phyloP scores from a whole-genome alignment of 2,113 vertebrate genomes.

The Neogobius melanostomus region DNA sequence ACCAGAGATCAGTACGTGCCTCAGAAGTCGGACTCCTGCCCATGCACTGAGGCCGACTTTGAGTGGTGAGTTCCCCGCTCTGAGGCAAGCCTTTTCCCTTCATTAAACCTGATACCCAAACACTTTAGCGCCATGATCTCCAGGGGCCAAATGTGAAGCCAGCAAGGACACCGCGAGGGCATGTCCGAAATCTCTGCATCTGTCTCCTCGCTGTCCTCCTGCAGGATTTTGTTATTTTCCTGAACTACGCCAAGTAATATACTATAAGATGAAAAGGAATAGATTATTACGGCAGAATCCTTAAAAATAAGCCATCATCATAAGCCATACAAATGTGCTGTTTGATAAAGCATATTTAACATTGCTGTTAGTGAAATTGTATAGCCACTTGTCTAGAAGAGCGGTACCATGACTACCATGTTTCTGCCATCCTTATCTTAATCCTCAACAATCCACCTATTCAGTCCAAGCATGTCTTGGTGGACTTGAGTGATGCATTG shows the following conservation, averaged over 20 bases:
- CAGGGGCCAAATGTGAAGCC: conserved; percentile 48
- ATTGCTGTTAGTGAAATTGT: too few species aligned
- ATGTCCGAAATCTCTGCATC: conserved; percentile 8
- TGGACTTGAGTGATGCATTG: not conserved
- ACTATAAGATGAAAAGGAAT: not conserved
- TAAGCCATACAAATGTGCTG: not conserved
- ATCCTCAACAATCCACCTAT: not conserved
- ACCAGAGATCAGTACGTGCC: conserved; percentile 84
- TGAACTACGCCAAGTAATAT: not conserved
- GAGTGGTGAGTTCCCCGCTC: conserved; percentile 84
- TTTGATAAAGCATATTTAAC: too few species aligned
- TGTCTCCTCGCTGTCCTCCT: conserved; percentile 8
- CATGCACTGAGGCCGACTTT: conserved; percentile 92
- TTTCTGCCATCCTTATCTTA: too few species aligned
- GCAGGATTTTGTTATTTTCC: not conserved
- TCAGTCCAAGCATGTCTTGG: not conserved
- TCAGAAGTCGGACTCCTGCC: conserved; percentile 87
- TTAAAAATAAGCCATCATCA: not conserved
- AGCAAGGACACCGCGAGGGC: conserved; percentile 27
- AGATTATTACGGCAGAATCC: not conserved
- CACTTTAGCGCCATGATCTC: conserved; percentile 40
- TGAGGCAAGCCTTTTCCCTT: conserved; percentile 50
- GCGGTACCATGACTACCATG: too few species aligned
- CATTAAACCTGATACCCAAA: conserved; percentile 59
- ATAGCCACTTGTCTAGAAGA: too few species aligned